Evolutionary conservation across 2,797 vertebrate species (phyloP).

Genomic region (Rousettus madagascariensis): DNA sequence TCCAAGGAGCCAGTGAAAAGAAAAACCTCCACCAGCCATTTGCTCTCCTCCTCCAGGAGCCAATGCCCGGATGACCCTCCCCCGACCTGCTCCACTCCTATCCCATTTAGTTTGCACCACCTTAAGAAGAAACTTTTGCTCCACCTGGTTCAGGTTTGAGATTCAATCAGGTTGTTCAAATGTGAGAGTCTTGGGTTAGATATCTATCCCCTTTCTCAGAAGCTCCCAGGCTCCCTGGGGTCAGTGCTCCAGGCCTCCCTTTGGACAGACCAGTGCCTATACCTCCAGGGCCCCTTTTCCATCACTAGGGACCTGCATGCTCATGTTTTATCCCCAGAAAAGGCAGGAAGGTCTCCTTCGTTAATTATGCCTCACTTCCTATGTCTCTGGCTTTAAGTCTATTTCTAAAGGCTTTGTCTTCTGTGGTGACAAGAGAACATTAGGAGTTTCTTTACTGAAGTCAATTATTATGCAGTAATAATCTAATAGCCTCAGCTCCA

Average conservation of each 20-base stretch:
- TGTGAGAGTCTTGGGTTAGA: neutral
- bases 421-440: neutral
- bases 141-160: neutral
- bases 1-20: constrained; percentile 7
- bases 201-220: neutral
- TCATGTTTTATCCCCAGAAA: neutral
- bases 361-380: neutral
- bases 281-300: neutral
- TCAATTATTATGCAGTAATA: neutral
- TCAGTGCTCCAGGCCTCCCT: neutral
- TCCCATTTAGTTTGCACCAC: too few species aligned
- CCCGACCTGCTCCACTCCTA: too few species aligned
- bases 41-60: neutral
- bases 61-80: neutral
- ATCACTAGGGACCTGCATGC: neutral
- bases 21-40: neutral
- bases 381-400: neutral
- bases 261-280: neutral
- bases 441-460: neutral
- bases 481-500: neutral
- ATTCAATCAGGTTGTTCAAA: neutral
- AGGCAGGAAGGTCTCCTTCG: neutral
- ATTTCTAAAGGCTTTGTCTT: neutral
- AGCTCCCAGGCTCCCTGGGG: neutral
- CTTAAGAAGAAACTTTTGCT: neutral